These are phyloP conservation scores for Sebastes jordani DNA, from an alignment of 2,797 vertebrate species.

Conservation along the genomic window DNA sequence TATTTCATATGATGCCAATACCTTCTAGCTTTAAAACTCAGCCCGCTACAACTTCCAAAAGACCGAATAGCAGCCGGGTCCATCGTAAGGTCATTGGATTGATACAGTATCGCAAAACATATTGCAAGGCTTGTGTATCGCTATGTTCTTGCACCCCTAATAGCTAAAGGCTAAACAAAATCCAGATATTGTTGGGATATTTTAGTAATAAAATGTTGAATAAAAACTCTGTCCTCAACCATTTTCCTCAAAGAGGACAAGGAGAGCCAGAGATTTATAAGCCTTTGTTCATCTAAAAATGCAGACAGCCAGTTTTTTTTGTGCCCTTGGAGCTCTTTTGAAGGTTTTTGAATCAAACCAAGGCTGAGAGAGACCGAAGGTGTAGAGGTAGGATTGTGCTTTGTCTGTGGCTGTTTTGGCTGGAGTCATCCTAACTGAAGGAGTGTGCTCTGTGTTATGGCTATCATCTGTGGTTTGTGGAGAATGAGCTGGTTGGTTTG, in stretches of 20 bases:
- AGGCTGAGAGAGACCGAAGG: conserved; percentile 27
- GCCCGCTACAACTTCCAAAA: background rate
- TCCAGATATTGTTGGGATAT: background rate
- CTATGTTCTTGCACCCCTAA: background rate
- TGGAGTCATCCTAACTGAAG: conserved; percentile 34
- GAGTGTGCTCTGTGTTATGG: conserved; percentile 53
- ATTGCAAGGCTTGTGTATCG: background rate
- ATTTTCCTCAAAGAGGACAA: background rate
- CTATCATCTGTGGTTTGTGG: conserved; percentile 46
- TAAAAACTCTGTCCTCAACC: background rate
- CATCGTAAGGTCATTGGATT: background rate
- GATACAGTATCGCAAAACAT: background rate
- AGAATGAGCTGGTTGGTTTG: conserved; percentile 21
- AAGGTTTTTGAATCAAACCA: conserved; percentile 13
- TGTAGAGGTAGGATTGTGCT: conserved; percentile 23
- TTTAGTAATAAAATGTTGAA: background rate
- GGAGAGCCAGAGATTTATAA: background rate
- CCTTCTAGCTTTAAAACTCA: background rate
- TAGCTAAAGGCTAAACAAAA: background rate
- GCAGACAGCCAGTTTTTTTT: background rate
- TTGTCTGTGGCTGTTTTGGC: conserved; percentile 63
- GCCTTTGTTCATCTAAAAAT: background rate
- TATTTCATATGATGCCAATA: background rate
- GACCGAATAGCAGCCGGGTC: background rate
- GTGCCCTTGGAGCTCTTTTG: conserved; percentile 18